Percentiles rank a stretch among this genome's conserved stretches.
These are phyloP conservation scores for Esox niger DNA, from an alignment of 2,113 vertebrate genomes.

Conservation along the genomic window DNA sequence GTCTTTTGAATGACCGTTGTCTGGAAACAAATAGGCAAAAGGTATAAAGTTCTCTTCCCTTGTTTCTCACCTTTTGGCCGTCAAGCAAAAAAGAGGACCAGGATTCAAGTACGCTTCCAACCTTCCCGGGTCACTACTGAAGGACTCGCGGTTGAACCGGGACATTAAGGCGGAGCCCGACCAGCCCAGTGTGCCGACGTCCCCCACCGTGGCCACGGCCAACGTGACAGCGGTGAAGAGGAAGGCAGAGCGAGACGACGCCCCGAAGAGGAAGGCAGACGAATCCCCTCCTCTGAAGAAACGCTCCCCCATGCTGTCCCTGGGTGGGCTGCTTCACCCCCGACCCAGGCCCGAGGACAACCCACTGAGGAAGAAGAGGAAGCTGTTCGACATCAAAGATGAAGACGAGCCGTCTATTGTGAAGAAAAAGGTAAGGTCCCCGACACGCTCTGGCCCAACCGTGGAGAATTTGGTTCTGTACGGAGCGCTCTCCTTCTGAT, in stretches of 20 bases:
- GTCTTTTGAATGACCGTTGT: background rate
- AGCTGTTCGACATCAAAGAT: slow-evolving; percentile 85
- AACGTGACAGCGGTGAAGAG: slow-evolving; percentile 65
- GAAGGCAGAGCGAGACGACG: slow-evolving; percentile 84
- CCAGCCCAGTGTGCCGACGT: slow-evolving; percentile 22
- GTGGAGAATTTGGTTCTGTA: background rate
- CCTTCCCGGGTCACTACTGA: slow-evolving; percentile 92
- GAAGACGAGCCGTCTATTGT: slow-evolving; percentile 72
- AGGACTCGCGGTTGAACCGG: slow-evolving; percentile 84
- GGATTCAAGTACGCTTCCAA: slow-evolving; percentile 97
- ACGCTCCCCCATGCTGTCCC: slow-evolving; percentile 57
- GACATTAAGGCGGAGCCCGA: slow-evolving; percentile 87
- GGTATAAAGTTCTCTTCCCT: slow-evolving; percentile 84
- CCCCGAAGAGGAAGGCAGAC: slow-evolving; percentile 76
- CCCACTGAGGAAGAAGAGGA: slow-evolving; percentile 88
- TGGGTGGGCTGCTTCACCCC: slow-evolving; percentile 68
- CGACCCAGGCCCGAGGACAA: slow-evolving; percentile 84
- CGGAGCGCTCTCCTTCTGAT: background rate
- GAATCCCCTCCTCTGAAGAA: slow-evolving; percentile 80
- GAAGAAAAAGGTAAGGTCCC: slow-evolving; percentile 81
- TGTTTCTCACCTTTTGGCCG: slow-evolving; percentile 84
- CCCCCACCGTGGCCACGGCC: slow-evolving; percentile 45
- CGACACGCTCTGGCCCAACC: background rate
- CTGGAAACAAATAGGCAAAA: slow-evolving; percentile 42
- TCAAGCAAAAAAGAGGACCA: slow-evolving; percentile 99